phyloP scores from a whole-genome alignment of 2,113 vertebrate species.

The Cryptomyrus ogoouensis region DNA sequence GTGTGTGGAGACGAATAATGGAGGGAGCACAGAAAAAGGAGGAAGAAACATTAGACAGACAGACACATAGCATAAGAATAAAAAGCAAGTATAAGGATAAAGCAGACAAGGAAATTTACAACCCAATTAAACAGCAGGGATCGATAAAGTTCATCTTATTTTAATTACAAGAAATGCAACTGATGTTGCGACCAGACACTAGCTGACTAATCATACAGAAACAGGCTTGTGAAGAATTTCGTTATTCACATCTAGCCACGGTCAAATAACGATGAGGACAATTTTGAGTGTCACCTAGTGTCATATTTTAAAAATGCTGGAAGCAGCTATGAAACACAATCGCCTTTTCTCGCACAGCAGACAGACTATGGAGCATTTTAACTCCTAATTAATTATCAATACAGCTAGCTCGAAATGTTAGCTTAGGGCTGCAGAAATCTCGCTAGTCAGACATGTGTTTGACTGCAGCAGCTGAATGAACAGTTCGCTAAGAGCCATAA shows the following conservation, averaged over 20 bases:
- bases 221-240: background rate
- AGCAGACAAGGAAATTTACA: background rate
- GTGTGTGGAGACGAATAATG: background rate
- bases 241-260: background rate
- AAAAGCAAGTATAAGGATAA: background rate
- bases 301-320: background rate
- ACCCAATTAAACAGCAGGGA: background rate
- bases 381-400: background rate
- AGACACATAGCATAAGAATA: background rate
- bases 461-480: background rate
- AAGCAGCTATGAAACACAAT: background rate
- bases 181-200: background rate
- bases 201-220: background rate
- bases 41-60: background rate
- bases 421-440: background rate
- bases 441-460: background rate
- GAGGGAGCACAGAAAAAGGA: background rate
- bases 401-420: background rate
- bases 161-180: background rate
- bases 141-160: background rate
- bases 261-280: background rate
- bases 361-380: background rate
- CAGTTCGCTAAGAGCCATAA: background rate
- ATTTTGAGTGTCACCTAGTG: background rate
- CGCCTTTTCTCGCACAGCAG: background rate